phyloP scores from a whole-genome alignment of 2,113 vertebrate genomes.

The Microtus montanus region DNA sequence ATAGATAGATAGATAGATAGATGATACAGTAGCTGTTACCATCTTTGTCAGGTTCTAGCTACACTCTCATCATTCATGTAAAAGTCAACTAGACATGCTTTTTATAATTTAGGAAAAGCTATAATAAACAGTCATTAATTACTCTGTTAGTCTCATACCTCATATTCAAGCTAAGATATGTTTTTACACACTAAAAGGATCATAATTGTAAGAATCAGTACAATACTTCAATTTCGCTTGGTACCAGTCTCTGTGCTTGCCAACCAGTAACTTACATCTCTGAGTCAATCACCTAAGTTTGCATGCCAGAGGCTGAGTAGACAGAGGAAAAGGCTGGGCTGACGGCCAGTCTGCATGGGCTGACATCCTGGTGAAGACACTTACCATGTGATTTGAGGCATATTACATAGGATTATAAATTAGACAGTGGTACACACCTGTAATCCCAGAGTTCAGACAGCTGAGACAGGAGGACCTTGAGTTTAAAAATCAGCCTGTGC shows the following conservation, averaged over 20 bases:
- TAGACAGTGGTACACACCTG: not conserved
- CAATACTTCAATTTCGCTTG: not conserved
- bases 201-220: not conserved
- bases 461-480: not conserved
- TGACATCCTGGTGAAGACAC: not conserved
- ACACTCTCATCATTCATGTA: not conserved
- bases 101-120: not conserved
- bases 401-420: not conserved
- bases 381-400: not conserved
- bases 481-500: not conserved
- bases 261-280: not conserved
- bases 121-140: constrained; percentile 7
- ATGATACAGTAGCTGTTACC: not conserved
- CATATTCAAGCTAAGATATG: constrained; percentile 43
- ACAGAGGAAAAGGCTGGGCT: not conserved
- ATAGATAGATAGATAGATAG: not conserved
- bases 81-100: constrained; percentile 19
- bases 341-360: not conserved
- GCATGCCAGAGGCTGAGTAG: not conserved
- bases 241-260: not conserved
- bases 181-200: not conserved
- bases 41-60: constrained; percentile 51
- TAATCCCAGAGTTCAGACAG: not conserved
- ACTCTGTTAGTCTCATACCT: constrained; percentile 39
- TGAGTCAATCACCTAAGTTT: not conserved